These are phyloP conservation scores for Listronotus oregonensis DNA, from an alignment of 1,140 invertebrate species.

Conservation along the genomic window DNA sequence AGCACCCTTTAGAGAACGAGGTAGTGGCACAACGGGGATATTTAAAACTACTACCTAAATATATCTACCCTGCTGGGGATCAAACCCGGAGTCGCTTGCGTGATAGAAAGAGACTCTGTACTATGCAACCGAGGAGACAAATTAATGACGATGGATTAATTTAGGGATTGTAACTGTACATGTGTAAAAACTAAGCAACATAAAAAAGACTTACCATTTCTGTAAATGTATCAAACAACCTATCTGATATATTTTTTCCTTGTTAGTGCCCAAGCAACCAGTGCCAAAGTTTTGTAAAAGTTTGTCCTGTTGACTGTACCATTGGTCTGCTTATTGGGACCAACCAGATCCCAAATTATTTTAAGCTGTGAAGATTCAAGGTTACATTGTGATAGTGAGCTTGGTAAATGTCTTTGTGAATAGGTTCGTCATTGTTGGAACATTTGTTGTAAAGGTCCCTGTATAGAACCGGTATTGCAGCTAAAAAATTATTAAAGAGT, in stretches of 20 bases:
- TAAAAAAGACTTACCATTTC: slow-evolving; percentile 62
- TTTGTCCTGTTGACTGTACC: slow-evolving; percentile 64
- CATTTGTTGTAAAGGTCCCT: slow-evolving; percentile 68
- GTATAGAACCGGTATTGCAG: slow-evolving; percentile 67
- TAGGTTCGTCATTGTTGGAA: slow-evolving; percentile 65
- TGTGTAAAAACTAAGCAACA: too few relatives aligned
- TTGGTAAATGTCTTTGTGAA: slow-evolving; percentile 68
- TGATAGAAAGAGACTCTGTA: too few relatives aligned
- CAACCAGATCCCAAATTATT: slow-evolving; percentile 70
- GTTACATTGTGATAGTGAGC: slow-evolving; percentile 66
- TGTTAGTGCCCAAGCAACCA: slow-evolving; percentile 73
- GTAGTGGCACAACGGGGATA: too few relatives aligned
- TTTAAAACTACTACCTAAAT: too few relatives aligned
- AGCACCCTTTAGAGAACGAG: too few relatives aligned
- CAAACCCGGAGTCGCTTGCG: too few relatives aligned
- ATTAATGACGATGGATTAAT: too few relatives aligned
- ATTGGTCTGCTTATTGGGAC: slow-evolving; percentile 57
- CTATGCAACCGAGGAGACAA: too few relatives aligned
- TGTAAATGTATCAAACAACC: slow-evolving; percentile 68
- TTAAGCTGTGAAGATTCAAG: slow-evolving; percentile 63
- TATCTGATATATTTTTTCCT: slow-evolving; percentile 69
- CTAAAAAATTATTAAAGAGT: slow-evolving; percentile 52
- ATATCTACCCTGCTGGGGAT: too few relatives aligned
- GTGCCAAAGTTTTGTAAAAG: slow-evolving; percentile 70
- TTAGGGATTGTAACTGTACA: too few relatives aligned